Conservation (phyloP, 2,797 vertebrate genomes). For the Catharus ustulatus region DNA sequence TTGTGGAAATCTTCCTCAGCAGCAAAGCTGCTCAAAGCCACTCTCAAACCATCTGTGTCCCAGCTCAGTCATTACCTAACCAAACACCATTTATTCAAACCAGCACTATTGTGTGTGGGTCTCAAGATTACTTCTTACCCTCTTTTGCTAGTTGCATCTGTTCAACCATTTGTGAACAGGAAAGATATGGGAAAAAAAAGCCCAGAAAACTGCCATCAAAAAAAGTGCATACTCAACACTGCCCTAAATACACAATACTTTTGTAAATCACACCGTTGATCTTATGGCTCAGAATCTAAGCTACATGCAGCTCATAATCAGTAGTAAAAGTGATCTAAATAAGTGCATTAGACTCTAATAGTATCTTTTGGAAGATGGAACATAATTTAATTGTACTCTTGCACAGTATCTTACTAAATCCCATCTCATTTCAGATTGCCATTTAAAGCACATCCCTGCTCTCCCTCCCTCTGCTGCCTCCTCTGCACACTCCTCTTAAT, state of each 20-base stretch:
- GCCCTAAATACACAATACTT: neutral
- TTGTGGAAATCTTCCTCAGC: neutral
- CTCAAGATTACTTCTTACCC: neutral
- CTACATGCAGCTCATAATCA: neutral
- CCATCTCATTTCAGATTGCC: neutral
- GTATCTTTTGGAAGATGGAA: neutral
- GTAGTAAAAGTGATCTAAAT: neutral
- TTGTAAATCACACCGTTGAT: neutral
- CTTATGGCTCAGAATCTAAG: neutral
- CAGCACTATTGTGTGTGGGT: neutral
- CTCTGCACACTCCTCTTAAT: neutral
- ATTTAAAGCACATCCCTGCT: neutral
- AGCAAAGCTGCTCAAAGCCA: neutral
- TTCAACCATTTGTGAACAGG: neutral
- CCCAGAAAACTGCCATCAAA: neutral
- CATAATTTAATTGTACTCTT: neutral
- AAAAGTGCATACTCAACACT: accelerated
- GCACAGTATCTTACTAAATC: neutral
- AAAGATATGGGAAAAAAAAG: neutral
- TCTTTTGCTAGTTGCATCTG: neutral
- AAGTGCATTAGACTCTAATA: neutral
- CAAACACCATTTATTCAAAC: neutral
- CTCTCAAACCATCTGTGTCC: neutral
- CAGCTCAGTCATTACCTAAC: neutral
- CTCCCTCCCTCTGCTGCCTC: neutral